A percentile compares a stretch with the other conserved stretches of the same genome.
Conservation (phyloP, 2,888 invertebrate genomes). For the Phaedon cochleariae region DNA sequence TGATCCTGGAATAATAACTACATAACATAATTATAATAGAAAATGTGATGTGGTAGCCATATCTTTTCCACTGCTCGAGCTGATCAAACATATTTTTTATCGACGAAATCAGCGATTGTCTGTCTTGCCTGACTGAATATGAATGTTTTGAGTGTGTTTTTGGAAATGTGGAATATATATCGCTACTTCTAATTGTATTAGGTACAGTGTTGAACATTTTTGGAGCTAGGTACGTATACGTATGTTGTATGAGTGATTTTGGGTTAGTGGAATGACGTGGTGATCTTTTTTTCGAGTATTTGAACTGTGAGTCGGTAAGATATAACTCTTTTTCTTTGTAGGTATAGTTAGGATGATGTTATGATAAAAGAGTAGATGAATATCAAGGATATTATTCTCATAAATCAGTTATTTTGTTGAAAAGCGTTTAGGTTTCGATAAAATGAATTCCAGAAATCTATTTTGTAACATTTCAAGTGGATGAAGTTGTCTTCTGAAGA, state of each 20-base stretch:
- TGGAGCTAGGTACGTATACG: neutral
- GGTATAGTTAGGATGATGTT: neutral
- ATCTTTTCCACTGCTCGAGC: too few relatives aligned
- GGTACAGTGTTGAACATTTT: neutral
- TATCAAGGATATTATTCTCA: conserved; percentile 3
- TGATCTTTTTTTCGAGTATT: neutral
- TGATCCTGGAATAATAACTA: too few relatives aligned
- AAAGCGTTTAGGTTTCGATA: neutral
- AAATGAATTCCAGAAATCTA: conserved; percentile 12
- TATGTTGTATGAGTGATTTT: neutral
- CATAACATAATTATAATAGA: too few relatives aligned
- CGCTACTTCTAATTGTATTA: neutral
- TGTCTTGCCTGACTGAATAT: too few relatives aligned
- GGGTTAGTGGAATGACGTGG: neutral
- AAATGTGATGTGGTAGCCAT: too few relatives aligned
- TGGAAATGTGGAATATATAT: neutral
- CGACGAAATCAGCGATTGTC: too few relatives aligned
- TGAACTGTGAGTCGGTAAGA: neutral
- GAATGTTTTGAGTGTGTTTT: neutral
- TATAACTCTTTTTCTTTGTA: neutral
- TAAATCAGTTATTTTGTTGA: neutral
- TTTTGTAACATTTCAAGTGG: conserved; percentile 8
- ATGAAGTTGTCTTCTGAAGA: neutral
- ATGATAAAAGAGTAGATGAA: conserved; percentile 9
- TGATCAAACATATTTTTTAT: too few relatives aligned